Evolutionary conservation across 2,888 invertebrate genomes (phyloP), one percentile per base, ranked within the genome.

Genomic region (Stenolophus ochropezus): DNA sequence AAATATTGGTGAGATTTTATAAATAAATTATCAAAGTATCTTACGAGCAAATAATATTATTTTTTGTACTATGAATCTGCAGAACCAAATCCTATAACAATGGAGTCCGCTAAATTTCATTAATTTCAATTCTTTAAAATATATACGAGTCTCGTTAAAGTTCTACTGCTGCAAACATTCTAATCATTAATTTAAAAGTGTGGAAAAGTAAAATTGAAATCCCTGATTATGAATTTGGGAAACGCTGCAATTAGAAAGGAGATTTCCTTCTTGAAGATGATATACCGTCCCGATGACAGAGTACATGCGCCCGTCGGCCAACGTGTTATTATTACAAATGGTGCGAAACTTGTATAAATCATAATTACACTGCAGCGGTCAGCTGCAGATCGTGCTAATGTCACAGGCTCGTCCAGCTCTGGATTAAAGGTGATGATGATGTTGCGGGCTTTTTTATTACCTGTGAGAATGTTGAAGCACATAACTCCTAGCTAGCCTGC

Each of bases 251-350:
- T 42, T 42, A 42, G 33, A 42, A 42, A 42, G 33, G 33, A 42
- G 33, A 18, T 18, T 56, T n/a, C n/a, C 61, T 4, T 23, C 14
- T 6, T 25, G 61, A 25, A 25, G 14, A 61, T 61, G 61, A 61
- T 61, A 14, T 61, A 61, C 61, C 21, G 25, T 23, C n/a, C 61
- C 61, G 73, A 73, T 73, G 73, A 73, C 49, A 73, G 73, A 73
- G 20, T 69, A 42, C 33, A 69, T 47, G 27, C 47, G 18, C 33
- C 69, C 20, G 14, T 47, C 49, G n/a, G 5, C 20, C 47, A 73
- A 73, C 73, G 21, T 73, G 73, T 73, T 73, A 49, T 73, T 73
- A 73, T 73, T 49, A 73, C 47, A 73, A 73, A 73, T 73, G 49
- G 73, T 47, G 49, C 73, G 49, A 73, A 73, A 49, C 73, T 73